Evolutionary conservation across 1,140 invertebrate genomes (phyloP).

Genomic region (Metaphire vulgaris): DNA sequence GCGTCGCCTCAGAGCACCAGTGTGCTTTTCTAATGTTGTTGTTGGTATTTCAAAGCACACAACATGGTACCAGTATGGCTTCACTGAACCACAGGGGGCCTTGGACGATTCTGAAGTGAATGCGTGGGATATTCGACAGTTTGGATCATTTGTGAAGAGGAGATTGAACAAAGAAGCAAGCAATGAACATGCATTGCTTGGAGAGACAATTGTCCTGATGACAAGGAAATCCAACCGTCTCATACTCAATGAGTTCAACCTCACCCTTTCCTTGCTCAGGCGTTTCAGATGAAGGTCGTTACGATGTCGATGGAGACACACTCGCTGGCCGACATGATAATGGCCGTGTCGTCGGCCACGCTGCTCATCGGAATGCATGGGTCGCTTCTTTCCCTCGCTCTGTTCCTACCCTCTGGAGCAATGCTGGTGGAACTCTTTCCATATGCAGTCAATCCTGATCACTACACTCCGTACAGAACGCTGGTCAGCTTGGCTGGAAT

Average conservation of each 20-base stretch:
- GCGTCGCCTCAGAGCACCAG: conserved; percentile 17
- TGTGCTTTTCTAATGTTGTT: conserved; percentile 51
- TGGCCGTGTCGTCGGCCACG: conserved; percentile 39
- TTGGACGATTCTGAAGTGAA: conserved; percentile 33
- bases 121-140: conserved; percentile 31
- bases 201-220: conserved; percentile 41
- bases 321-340: conserved; percentile 45
- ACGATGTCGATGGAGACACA: conserved; percentile 42
- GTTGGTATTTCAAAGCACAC: conserved; percentile 51
- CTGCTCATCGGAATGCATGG: conserved; percentile 95
- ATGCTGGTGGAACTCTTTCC: conserved; percentile 83
- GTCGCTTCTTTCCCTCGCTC: conserved; percentile 80
- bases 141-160: conserved; percentile 23
- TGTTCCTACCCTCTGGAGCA: conserved; percentile 92
- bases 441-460: conserved; percentile 51
- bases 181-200: neutral
- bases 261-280: conserved; percentile 41
- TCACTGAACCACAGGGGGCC: conserved; percentile 52
- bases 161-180: conserved; percentile 30
- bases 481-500: conserved; percentile 43
- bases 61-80: conserved; percentile 57
- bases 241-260: conserved; percentile 54
- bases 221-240: conserved; percentile 51
- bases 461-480: conserved; percentile 55
- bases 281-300: conserved; percentile 40